phyloP scores from a whole-genome alignment of 1,140 invertebrate species.

The Aphis gossypii region DNA sequence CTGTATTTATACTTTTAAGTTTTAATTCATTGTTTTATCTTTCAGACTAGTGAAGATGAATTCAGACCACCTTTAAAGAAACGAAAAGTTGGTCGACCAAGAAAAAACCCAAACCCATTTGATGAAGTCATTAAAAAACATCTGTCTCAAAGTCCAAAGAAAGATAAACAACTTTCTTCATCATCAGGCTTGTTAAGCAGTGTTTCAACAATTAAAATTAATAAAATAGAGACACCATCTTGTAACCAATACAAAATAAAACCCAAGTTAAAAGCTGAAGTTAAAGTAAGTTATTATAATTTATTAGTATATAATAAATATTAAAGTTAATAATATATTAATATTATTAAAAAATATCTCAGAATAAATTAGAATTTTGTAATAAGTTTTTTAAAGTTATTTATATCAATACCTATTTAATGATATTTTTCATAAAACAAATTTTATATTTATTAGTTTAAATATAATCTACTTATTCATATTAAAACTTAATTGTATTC shows the following conservation, averaged over 20 bases:
- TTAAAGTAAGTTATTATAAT: constrained; percentile 22
- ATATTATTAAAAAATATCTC: not conserved
- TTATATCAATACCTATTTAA: not conserved
- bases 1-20: not conserved
- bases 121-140: constrained; percentile 24
- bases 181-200: not conserved
- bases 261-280: constrained; percentile 60
- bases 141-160: constrained; percentile 17
- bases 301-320: not conserved
- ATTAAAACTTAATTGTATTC: not conserved
- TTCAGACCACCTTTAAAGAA: constrained; percentile 47
- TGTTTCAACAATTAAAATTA: not conserved
- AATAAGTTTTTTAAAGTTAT: not conserved
- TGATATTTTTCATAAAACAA: not conserved
- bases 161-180: constrained; percentile 28
- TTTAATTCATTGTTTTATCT: constrained; percentile 1
- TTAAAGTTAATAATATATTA: not conserved
- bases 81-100: constrained; percentile 50
- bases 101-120: not conserved
- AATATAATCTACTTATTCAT: not conserved
- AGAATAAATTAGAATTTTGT: not conserved
- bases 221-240: constrained; percentile 26
- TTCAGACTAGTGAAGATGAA: constrained; percentile 41
- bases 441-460: not conserved
- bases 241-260: constrained; percentile 43